Evolutionary conservation across 1,140 invertebrate species (phyloP).

Genomic region (Holcopasites calliopsidis): DNA sequence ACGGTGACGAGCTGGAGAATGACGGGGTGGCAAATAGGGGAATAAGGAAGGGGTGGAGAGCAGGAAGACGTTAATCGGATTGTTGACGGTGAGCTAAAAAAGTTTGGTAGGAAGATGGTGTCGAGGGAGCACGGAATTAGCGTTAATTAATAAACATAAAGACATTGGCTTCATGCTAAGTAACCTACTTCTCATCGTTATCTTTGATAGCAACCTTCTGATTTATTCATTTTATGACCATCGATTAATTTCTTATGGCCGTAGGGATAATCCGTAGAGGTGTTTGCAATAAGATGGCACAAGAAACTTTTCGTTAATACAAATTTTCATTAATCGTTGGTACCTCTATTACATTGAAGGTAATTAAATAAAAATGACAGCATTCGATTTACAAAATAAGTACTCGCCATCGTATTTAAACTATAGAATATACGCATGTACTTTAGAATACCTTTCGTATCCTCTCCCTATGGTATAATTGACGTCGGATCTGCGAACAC

Average conservation of each 20-base stretch:
- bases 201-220: too few relatives aligned
- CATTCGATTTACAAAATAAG: too few relatives aligned
- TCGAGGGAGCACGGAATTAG: constrained; percentile 9
- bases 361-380: too few relatives aligned
- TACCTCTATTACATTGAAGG: too few relatives aligned
- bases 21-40: too few relatives aligned
- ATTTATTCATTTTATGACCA: neutral
- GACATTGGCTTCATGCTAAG: constrained; percentile 5
- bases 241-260: neutral
- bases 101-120: constrained; percentile 47
- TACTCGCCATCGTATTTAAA: too few relatives aligned
- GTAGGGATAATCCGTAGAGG: neutral
- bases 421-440: too few relatives aligned
- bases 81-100: constrained; percentile 33
- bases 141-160: constrained; percentile 41
- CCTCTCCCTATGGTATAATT: too few relatives aligned
- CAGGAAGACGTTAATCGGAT: constrained; percentile 53
- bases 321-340: too few relatives aligned
- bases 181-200: neutral
- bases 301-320: too few relatives aligned
- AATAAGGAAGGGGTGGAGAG: neutral
- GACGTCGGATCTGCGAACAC: neutral
- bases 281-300: neutral
- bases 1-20: neutral
- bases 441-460: too few relatives aligned